Base-by-base conservation (phyloP, 2,797 vertebrate genomes). In the Cynopterus sphinx region DNA sequence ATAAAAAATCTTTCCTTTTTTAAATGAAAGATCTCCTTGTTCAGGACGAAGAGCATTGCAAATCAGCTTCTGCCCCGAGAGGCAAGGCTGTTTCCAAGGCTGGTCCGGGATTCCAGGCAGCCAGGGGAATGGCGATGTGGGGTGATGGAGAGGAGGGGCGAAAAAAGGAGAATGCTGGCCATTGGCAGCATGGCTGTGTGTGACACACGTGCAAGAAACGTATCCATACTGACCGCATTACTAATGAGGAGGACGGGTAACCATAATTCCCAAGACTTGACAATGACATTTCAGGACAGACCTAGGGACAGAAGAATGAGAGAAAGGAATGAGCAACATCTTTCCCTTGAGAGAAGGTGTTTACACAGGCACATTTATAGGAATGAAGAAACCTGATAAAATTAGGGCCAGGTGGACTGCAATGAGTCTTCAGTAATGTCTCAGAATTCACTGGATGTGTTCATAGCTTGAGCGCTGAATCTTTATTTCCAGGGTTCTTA, bases 1-100 rank as follows among this genome's bases (percentile, higher is more conserved):
- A 85, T 41, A 71, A 96, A 94, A 73, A 43, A 87, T 46, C 33
- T 95, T 93, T 65, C 55, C 16, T 87, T 96, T 95, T 95, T 77
- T 24, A 86, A 96, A 82, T 70, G 68, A 91, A 95, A 96, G 39
- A 26, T 77, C 90, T 95, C 95, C 88, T 97, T 91, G 95, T 73
- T 77, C 43, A 3, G 85, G 82, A 78, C 95, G 95, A 97, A 96
- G 67, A 92, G 31, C 39, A 59, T 31, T 53, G 53, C 88, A n/a
- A 86, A 90, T 84, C 63, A 57, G 15, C 36, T 82, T 92, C 28
- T 79, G 49, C 46, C 36, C 10, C 9, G 82, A 70, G 96, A 90
- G 46, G 19, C 53, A n/a, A 53, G 28, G n/a, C 65, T 39, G 31
- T 39, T 67, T 55, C 87, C 4, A 9, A 84, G 75, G 8, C 43